Base-by-base conservation (phyloP, 2,797 vertebrate genomes). In the Salmo trutta region DNA sequence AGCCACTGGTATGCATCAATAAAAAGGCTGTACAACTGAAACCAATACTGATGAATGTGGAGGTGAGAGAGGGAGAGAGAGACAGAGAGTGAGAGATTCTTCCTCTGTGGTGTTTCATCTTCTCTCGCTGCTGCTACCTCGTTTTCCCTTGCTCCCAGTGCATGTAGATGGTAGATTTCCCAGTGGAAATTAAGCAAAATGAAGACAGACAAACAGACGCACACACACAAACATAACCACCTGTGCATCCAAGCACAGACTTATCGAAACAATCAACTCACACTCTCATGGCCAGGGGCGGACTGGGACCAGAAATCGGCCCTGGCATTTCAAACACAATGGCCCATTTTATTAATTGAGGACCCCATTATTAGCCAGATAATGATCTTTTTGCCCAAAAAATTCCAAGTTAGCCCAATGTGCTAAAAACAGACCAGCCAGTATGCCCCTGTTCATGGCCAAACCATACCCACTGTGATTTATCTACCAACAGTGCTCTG, bases 111-210 rank as follows among this genome's bases (percentile, higher is more conserved):
- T 87, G 59, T 24, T 62, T 62, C 5, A 10, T 62, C n/a, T 62
- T 62, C n/a, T 14, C 10, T 88, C 76, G 77, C 83, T 71, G 54
- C 71, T 62, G 81, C 84, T 51, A 3, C 84, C 85, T 85, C 83
- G 59, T 88, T 88, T 93, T 91, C 90, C 90, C 33, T 71, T 0
- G 47, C 80, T 90, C 90, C 91, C 90, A 86, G 83, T 91, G 90
- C 89, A 92, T 92, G 87, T 92, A 89, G 91, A 91, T 88, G 86
- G 86, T 85, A 86, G 88, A 92, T 91, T 92, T 91, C 90, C 91
- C 91, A 87, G 82, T 80, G 82, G 87, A 88, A 85, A 86, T 87
- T 90, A 90, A 90, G 90, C 86, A 81, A 77, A 87, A 84, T 85
- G 76, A 82, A 89, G 76, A 65, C 51, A 52, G 24, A 36, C 68